A percentile compares a stretch with the other conserved stretches of the same genome.
Evolutionary conservation across 2,113 vertebrate genomes (phyloP).

Genomic region (Laticauda colubrina): DNA sequence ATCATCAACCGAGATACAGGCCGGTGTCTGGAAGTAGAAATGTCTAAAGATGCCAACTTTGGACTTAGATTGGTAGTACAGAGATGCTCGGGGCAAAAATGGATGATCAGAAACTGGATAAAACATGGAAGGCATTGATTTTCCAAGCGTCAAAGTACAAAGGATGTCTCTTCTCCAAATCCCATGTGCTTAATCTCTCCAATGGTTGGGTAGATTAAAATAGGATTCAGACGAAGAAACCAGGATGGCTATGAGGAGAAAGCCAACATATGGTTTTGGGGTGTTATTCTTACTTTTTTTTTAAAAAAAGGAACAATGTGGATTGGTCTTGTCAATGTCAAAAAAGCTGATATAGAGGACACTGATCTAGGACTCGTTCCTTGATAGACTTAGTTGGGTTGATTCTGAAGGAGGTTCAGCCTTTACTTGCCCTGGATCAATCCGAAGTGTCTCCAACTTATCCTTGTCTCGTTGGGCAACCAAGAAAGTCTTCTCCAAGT

Average conservation of each 20-base stretch:
- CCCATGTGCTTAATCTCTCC: slow-evolving; percentile 38
- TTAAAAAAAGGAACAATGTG: not conserved
- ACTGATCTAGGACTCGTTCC: not conserved
- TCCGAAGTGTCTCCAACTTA: not conserved
- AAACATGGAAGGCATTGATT: slow-evolving; percentile 85
- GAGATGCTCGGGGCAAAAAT: slow-evolving; percentile 96
- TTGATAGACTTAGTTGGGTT: not conserved
- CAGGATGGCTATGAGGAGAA: not conserved
- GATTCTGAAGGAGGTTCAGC: not conserved
- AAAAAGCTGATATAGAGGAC: not conserved
- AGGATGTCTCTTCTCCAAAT: slow-evolving; percentile 20
- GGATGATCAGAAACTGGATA: slow-evolving; percentile 98
- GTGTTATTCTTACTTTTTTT: not conserved
- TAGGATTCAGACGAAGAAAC: not conserved
- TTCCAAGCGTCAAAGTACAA: slow-evolving; percentile 13
- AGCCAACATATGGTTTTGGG: not conserved
- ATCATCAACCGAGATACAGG: slow-evolving; percentile 94
- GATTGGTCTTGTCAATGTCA: not conserved
- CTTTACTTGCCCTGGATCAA: not conserved
- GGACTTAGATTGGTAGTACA: slow-evolving; percentile 93
- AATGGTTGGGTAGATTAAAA: slow-evolving; percentile 44
- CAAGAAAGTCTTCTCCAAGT: slow-evolving; percentile 10
- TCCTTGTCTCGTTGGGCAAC: slow-evolving; percentile 16
- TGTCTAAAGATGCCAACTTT: slow-evolving; percentile 96
- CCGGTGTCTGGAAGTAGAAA: slow-evolving; percentile 94